A percentile compares a stretch with the other conserved stretches of the same genome.
These are phyloP conservation scores for Drosophila nebulosa DNA, from an alignment of 1,140 invertebrate species.

Conservation along the genomic window DNA sequence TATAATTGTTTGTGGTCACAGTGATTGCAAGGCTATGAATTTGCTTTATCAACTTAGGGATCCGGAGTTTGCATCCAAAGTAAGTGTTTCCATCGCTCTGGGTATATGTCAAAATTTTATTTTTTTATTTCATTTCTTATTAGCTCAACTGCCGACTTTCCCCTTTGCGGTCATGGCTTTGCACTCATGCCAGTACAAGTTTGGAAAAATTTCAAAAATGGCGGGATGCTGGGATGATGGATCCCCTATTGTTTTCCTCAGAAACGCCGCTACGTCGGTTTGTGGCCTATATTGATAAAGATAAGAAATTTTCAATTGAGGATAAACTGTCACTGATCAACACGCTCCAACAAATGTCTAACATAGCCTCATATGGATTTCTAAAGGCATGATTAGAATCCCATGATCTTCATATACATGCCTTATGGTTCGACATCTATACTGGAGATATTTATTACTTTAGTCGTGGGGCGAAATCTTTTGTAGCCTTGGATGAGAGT, in stretches of 20 bases:
- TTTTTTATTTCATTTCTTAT: not conserved
- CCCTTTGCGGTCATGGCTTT: slow-evolving; percentile 95
- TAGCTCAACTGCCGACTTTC: slow-evolving; percentile 91
- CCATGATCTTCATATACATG: slow-evolving; percentile 93
- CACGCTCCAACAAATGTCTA: slow-evolving; percentile 95
- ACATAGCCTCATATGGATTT: slow-evolving; percentile 97
- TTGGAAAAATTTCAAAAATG: slow-evolving; percentile 92
- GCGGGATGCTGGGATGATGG: slow-evolving; percentile 83
- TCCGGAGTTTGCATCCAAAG: slow-evolving; percentile 87
- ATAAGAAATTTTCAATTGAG: slow-evolving; percentile 92
- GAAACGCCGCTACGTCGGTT: slow-evolving; percentile 93
- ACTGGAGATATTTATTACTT: slow-evolving; percentile 98
- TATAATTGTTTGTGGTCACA: slow-evolving; percentile 97
- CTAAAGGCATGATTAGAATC: slow-evolving; percentile 90
- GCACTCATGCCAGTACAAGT: slow-evolving; percentile 91
- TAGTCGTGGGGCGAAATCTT: slow-evolving; percentile 90
- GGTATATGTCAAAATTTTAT: not conserved
- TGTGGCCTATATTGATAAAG: slow-evolving; percentile 96
- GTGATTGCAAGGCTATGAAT: slow-evolving; percentile 99
- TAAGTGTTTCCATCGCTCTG: slow-evolving; percentile 60
- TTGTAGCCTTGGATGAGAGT: slow-evolving; percentile 89
- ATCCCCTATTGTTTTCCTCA: slow-evolving; percentile 91
- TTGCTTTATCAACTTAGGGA: slow-evolving; percentile 91
- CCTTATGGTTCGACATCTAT: slow-evolving; percentile 98
- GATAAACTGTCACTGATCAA: slow-evolving; percentile 98